Percentiles rank a stretch among this genome's conserved stretches.
Evolutionary conservation across 1,140 invertebrate species (phyloP).

Genomic region (Bombyx mori): ASM3026992v2 NC_085129.1:734501-735000

Average conservation of each 20-base stretch:
- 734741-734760: too few species aligned
- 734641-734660: constrained; percentile 60
- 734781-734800: background rate
- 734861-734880: too few species aligned
- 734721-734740: background rate
- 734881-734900: too few species aligned
- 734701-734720: background rate
- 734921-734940: too few species aligned
- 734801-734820: background rate
- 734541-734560: constrained; percentile 45
- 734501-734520: constrained; percentile 33
- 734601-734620: constrained; percentile 60
- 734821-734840: background rate
- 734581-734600: constrained; percentile 62
- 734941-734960: too few species aligned
- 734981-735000: too few species aligned
- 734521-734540: constrained; percentile 45
- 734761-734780: background rate
- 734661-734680: background rate
- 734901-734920: too few species aligned
- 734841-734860: too few species aligned
- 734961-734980: too few species aligned
- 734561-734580: constrained; percentile 47
- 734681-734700: constrained; percentile 3
- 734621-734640: constrained; percentile 55